Evolutionary conservation across 1,140 invertebrate species (phyloP), one percentile per base, ranked within the genome.

Genomic region (Oppia nitens): DNA sequence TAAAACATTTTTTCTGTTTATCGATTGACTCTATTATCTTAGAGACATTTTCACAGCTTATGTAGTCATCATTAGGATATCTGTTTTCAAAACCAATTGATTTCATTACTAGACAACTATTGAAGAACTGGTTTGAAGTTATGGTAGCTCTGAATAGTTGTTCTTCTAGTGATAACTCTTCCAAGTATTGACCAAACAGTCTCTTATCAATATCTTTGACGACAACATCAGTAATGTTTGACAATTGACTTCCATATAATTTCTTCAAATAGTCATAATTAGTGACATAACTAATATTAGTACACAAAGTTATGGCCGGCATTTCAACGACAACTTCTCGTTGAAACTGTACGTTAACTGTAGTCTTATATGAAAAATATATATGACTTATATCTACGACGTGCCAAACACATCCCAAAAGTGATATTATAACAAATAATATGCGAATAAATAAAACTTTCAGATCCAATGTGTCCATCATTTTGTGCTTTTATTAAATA

Each of bases 1-100:
- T 48, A 50, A 57, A 57, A 40, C 56, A 57, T 52, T 57, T 57
- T 40, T 49, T 57, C 12, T 40, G 48, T 21, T 57, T 49, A 24
- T 40, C 48, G 2, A 57, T 49, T n/a, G 14, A 57, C 24, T 57
- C 45, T 20, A 17, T 45, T 20, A 57, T 49, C 20, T 40, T 2
- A 27, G 56, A 24, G 12, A 57, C 29, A 28, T 50, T n/a, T n/a
- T 57, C 47, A 21, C 56, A 57, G 9, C n/a, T 9, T 1, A 57
- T 57, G 23, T 49, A 57, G 26, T 52, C 56, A 23, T 57, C 29
- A 20, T 14, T 27, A n/a, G 23, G 14, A 50, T 25, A n/a, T 2
- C 20, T 28, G 4, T 50, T 25, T 50, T 57, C 56, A 23, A 49
- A 57, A 21, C 45, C 56, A 28, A 57, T 24, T 24, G 56, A 47